Evolutionary conservation across 2,888 invertebrate species (phyloP).

Genomic region (Sclerodermus sp.): DNA sequence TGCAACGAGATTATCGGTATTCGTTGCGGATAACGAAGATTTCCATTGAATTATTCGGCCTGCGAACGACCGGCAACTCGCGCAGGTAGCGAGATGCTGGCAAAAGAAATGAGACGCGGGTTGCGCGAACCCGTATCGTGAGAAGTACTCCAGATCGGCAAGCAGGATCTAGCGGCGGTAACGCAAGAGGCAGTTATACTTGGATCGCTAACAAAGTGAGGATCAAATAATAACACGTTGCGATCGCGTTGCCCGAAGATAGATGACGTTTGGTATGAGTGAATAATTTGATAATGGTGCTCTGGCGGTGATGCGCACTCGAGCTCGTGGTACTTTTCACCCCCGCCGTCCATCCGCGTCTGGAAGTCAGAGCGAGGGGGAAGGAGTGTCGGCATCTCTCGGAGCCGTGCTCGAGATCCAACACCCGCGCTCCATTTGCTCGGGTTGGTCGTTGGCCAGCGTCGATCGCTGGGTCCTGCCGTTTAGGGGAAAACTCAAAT

Average conservation of each 20-base stretch:
- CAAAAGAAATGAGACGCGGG: too few relatives aligned
- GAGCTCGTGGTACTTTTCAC: background rate
- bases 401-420: conserved; percentile 46
- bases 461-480: too few relatives aligned
- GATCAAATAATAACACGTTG: conserved; percentile 57
- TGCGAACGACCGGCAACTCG: too few relatives aligned
- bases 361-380: background rate
- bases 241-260: conserved; percentile 49
- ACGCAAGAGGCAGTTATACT: conserved; percentile 38
- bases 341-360: background rate
- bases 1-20: too few relatives aligned
- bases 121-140: conserved; percentile 30
- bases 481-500: too few relatives aligned
- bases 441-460: too few relatives aligned
- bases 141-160: conserved; percentile 48
- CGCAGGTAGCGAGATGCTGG: too few relatives aligned
- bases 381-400: conserved; percentile 25
- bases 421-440: conserved; percentile 24
- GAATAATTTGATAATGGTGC: conserved; percentile 55
- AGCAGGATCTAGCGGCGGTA: conserved; percentile 41
- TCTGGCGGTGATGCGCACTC: conserved; percentile 7
- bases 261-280: conserved; percentile 52
- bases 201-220: conserved; percentile 56
- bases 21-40: too few relatives aligned
- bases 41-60: too few relatives aligned